A percentile compares a stretch with the other conserved stretches of the same genome.
These are phyloP conservation scores for Pelmatolapia mariae DNA, from an alignment of 2,113 vertebrate genomes.

Conservation along the genomic window DNA sequence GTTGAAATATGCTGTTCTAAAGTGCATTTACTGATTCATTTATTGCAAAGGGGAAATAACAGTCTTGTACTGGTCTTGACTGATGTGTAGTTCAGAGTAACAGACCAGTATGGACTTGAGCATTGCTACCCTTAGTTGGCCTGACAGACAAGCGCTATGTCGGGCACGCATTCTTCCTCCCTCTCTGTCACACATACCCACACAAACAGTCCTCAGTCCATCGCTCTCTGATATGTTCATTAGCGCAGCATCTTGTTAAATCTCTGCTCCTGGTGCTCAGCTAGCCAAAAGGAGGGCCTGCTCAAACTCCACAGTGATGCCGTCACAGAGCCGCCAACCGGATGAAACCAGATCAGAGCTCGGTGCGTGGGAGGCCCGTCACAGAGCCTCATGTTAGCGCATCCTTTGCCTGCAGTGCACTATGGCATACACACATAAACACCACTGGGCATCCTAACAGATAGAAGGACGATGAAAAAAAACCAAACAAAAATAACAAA, in stretches of 20 bases:
- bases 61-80: background rate
- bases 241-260: conserved; percentile 30
- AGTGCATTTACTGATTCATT: background rate
- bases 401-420: conserved; percentile 8
- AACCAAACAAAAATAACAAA: background rate
- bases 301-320: conserved; percentile 17
- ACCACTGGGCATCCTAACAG: background rate
- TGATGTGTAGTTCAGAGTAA: background rate
- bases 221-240: conserved; percentile 21
- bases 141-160: background rate
- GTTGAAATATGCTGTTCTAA: background rate
- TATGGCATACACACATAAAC: background rate
- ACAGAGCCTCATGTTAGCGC: conserved; percentile 38
- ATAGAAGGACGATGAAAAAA: background rate
- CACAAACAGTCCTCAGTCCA: background rate
- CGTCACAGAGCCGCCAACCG: conserved; percentile 18
- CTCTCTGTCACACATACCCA: background rate
- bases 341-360: conserved; percentile 47
- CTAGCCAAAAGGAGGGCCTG: background rate
- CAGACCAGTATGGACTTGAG: background rate
- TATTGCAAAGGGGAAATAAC: background rate
- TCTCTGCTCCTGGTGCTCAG: background rate
- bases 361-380: conserved; percentile 45
- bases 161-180: background rate
- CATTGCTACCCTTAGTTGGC: background rate